phyloP scores from a whole-genome alignment of 2,113 vertebrate species.

The Clinocottus analis region DNA sequence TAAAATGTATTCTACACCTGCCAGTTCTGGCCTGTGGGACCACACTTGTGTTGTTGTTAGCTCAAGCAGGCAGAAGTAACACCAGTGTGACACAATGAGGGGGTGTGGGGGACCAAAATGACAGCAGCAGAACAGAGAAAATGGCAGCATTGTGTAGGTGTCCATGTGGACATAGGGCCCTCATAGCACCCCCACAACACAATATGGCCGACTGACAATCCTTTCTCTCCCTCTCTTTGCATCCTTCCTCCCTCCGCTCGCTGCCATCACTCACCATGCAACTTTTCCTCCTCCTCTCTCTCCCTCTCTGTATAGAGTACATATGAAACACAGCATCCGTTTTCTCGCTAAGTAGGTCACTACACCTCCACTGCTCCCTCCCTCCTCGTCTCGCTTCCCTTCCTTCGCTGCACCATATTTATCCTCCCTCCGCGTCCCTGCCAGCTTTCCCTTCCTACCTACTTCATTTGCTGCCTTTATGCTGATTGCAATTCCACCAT shows the following conservation, averaged over 20 bases:
- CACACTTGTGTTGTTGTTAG: constrained; percentile 10
- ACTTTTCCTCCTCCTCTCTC: not conserved
- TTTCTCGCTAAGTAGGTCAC: constrained; percentile 78
- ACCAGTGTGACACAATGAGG: constrained; percentile 48
- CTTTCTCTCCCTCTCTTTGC: constrained; percentile 17
- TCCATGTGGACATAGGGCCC: not conserved
- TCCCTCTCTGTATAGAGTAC: constrained; percentile 2
- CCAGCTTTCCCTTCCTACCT: constrained; percentile 2
- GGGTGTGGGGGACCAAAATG: not conserved
- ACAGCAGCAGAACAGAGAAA: not conserved
- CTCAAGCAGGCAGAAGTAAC: constrained; percentile 42
- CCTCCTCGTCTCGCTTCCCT: constrained; percentile 27
- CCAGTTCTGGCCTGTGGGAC: constrained; percentile 33
- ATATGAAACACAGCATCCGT: constrained; percentile 56
- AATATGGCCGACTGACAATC: constrained; percentile 53
- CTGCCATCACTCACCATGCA: constrained; percentile 4
- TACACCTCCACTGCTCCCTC: constrained; percentile 64
- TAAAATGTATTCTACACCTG: constrained; percentile 22
- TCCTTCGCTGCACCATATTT: constrained; percentile 45
- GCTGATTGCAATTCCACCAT: constrained; percentile 18
- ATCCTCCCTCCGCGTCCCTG: constrained; percentile 44
- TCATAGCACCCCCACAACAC: constrained; percentile 68
- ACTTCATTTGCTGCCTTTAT: constrained; percentile 1
- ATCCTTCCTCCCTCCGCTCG: not conserved
- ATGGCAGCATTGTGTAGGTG: not conserved